These are phyloP conservation scores for Pristiophorus japonicus DNA, from an alignment of 2,113 vertebrate genomes.

Conservation along the genomic window DNA sequence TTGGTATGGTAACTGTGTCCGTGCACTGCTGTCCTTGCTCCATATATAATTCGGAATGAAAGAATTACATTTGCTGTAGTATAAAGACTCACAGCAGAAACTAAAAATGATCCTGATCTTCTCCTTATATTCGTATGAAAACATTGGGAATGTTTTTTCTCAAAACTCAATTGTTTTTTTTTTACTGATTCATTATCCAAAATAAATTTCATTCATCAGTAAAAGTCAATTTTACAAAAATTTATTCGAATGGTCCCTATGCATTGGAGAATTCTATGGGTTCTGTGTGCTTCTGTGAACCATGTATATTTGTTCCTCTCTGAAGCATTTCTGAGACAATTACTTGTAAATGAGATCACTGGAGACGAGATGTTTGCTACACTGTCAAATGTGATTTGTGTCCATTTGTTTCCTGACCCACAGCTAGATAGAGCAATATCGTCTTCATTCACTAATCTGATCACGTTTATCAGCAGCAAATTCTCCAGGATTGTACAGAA, in stretches of 20 bases:
- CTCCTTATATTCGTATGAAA: neutral
- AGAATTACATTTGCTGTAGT: neutral
- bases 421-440: neutral
- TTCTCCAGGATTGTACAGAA: neutral
- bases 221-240: neutral
- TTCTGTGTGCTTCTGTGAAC: neutral
- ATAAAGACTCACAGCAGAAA: neutral
- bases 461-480: neutral
- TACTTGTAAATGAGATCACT: neutral
- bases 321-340: neutral
- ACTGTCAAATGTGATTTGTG: neutral
- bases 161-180: neutral
- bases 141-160: neutral
- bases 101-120: neutral
- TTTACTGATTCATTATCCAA: neutral
- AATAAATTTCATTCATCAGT: neutral
- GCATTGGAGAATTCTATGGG: neutral
- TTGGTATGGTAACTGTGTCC: neutral
- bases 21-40: neutral
- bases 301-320: neutral
- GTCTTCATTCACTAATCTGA: conserved; percentile 22
- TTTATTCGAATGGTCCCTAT: neutral
- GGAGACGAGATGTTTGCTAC: neutral
- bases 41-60: neutral
- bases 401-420: neutral